phyloP scores from a whole-genome alignment of 2,888 invertebrate genomes.

The Drosophila bunnanda region DNA sequence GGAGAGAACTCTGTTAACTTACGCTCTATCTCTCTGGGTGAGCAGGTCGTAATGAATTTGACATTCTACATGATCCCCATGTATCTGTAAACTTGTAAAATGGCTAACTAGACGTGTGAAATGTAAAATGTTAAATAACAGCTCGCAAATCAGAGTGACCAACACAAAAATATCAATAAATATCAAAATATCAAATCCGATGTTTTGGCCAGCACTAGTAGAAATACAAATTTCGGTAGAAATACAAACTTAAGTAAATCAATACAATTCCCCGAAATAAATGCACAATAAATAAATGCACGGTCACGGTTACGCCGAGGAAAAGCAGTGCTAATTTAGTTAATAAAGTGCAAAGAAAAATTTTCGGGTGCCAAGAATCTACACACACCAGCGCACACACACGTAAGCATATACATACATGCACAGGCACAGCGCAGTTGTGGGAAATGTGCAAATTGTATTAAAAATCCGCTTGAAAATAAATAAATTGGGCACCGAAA shows the following conservation, averaged over 20 bases:
- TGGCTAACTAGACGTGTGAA: too few species aligned
- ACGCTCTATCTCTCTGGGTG: too few species aligned
- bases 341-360: constrained; percentile 45
- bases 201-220: too few species aligned
- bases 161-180: too few species aligned
- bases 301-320: constrained; percentile 14
- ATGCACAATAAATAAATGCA: too few species aligned
- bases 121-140: too few species aligned
- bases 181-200: too few species aligned
- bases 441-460: constrained; percentile 72
- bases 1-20: too few species aligned
- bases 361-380: constrained; percentile 71
- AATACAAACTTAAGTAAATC: constrained; percentile 59
- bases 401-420: constrained; percentile 45
- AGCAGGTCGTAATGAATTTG: too few species aligned
- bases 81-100: too few species aligned
- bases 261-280: constrained; percentile 39
- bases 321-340: constrained; percentile 32
- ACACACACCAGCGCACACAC: constrained; percentile 54
- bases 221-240: constrained; percentile 41
- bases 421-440: constrained; percentile 55
- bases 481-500: constrained; percentile 38
- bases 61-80: too few species aligned
- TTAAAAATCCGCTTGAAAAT: constrained; percentile 57
- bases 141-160: too few species aligned